Evolutionary conservation across 2,888 invertebrate genomes (phyloP), one percentile per base, ranked within the genome.

Genomic region (Dyspetes luteomarginatus): DNA sequence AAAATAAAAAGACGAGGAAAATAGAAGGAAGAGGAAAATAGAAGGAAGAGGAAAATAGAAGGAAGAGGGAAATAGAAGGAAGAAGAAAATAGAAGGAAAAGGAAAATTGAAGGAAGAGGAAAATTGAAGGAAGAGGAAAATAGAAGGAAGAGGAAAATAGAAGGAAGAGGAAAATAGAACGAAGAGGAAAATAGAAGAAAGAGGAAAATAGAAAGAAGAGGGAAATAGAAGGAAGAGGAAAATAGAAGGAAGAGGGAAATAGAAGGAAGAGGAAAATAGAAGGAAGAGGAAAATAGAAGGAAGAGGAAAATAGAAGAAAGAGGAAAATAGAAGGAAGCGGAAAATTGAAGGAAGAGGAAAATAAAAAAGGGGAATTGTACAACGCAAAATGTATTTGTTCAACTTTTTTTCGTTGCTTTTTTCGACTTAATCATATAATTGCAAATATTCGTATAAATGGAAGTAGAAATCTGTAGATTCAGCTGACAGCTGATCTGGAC

Each of bases 371-470:
- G n/a, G n/a, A n/a, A n/a, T n/a, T n/a, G n/a, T n/a, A n/a, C n/a
- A n/a, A n/a, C n/a, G n/a, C n/a, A n/a, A n/a, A n/a, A n/a, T n/a
- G n/a, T n/a, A n/a, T n/a, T n/a, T n/a, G n/a, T n/a, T n/a, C n/a
- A n/a, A n/a, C n/a, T n/a, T n/a, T n/a, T n/a, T n/a, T n/a, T n/a
- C n/a, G n/a, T n/a, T n/a, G n/a, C n/a, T n/a, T n/a, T n/a, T n/a
- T n/a, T n/a, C n/a, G n/a, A n/a, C n/a, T n/a, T n/a, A n/a, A n/a
- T n/a, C n/a, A n/a, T n/a, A n/a, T n/a, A n/a, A n/a, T n/a, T n/a
- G n/a, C n/a, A n/a, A n/a, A 85, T 87, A 86, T 86, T 87, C 85
- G 85, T 85, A 87, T 86, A 88, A 87, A 88, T 86, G 87, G 26
- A 26, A 67, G 62, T 41, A 55, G 52, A 41, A 78, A 17, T 24